Evolutionary conservation across 2,113 vertebrate species (phyloP), one percentile per base, ranked within the genome.

Genomic region (Petaurus breviceps): DNA sequence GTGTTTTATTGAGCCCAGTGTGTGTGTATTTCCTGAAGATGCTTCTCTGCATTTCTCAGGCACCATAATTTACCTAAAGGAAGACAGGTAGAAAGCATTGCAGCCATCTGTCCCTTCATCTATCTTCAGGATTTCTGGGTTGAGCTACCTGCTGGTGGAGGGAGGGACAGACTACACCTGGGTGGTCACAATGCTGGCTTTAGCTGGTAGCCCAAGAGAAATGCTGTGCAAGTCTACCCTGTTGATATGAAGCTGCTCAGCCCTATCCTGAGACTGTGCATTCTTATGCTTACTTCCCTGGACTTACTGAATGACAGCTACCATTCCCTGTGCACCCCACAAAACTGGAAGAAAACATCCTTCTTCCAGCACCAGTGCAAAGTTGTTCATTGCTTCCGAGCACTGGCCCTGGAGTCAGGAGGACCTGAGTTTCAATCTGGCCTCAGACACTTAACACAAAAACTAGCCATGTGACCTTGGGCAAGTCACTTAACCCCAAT

Each of bases 61-160:
- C 93, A 96, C 96, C 53, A 26, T 16, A 50, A 95, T 97, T 94
- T 52, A 97, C 89, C 94, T 3, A 9, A 61, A 90, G 46, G 52
- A 3, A 3, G 51, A 25, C 89, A 84, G 90, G 92, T 25, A 1
- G 28, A 90, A 90, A n/a, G 53, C 22, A 77, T 3, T 92, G 8
- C 6, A 31, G 31, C 95, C 96, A 95, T 93, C 93, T 96, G 95
- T 95, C 92, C 55, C 77, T 89, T 55, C 50, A 31, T 1, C 54
- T 7, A 51, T 55, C 92, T 84, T n/a, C 10, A 49, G 37, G 8
- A 26, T 16, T 5, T 1, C 3, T 0, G 51, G 90, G 8, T 93
- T 84, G 57, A 0, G 31, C 96, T 37, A 43, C 93, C 95, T 92
- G 94, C n/a, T 6, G 49, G 92, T 93, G 68, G 94, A 16, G 54